Evolutionary conservation across 2,888 invertebrate species (phyloP).

Genomic region (Luffia ferchaultella): DNA sequence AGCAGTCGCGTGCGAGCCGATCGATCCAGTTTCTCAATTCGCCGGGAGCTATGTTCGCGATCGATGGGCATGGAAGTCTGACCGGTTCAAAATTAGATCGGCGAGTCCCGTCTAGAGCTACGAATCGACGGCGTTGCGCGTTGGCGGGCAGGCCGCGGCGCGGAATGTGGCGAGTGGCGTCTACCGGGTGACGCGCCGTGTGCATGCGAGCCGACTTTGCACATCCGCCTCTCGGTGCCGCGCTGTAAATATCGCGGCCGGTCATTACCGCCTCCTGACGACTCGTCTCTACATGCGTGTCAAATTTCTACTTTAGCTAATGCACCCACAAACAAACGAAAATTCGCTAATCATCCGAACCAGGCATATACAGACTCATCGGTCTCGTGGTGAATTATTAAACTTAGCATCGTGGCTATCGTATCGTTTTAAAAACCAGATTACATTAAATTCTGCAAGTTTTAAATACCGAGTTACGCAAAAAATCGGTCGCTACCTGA

Average conservation of each 20-base stretch:
- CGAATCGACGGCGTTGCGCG: neutral
- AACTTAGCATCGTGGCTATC: neutral
- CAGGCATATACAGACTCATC: neutral
- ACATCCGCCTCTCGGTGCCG: conserved; percentile 44
- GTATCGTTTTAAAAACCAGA: neutral
- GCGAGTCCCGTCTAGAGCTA: conserved; percentile 24
- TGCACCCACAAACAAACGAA: neutral
- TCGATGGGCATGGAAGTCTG: neutral
- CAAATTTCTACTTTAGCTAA: neutral
- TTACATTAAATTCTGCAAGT: conserved; percentile 18
- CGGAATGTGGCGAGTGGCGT: conserved; percentile 55
- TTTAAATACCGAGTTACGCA: conserved; percentile 47
- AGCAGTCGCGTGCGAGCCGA: neutral
- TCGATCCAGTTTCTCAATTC: neutral
- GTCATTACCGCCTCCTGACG: conserved; percentile 26
- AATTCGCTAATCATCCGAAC: neutral
- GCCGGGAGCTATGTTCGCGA: neutral
- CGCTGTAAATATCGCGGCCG: conserved; percentile 47
- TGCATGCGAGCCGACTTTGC: conserved; percentile 56
- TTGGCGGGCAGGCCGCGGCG: conserved; percentile 34
- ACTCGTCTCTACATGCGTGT: neutral
- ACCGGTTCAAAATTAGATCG: conserved; percentile 29
- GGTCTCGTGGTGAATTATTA: no score
- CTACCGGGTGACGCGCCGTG: conserved; percentile 46
- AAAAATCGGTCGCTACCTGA: conserved; percentile 50